Evolutionary conservation across 92 coral and sea anemone genomes (phyloP), one percentile per base, ranked within the genome.

Genomic region (Hydrozoanthus gracilis): DNA sequence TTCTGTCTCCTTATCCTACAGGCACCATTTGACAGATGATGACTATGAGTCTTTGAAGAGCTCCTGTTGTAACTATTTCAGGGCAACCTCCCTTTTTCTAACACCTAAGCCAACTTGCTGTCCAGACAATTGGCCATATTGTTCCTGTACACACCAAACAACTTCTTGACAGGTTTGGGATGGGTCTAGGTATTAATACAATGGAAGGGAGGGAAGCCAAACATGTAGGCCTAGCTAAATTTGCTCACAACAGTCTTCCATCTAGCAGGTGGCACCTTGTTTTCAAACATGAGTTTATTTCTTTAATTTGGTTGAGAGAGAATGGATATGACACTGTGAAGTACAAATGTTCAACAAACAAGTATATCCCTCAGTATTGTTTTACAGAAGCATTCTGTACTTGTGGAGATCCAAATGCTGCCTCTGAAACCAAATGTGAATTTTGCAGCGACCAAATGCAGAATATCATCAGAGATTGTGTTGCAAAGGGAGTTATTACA

Each of bases 1-100:
- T 80, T 44, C 84, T 68, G 85, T 88, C 48, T 91, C 89, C 27
- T 84, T 91, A n/a, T 90, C 86, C 83, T 84, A 86, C 78, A 88
- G 89, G 82, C 77, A 82, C 67, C 44, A 86, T 44, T 9, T 82
- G 58, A 82, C 88, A 51, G 16, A 51, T 51, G 80, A 50, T n/a
- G 79, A 76, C 7, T 8, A 0, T 2, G n/a, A 7, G 65, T 51
- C 45, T 17, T 51, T 76, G 44, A 10, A 51, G 13, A 51, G n/a
- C 14, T 76, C 15, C 14, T 76, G 64, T 39, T 6, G 3, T 76
- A 17, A 55, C 39, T 76, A 50, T 52, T 76, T 76, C 80, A 76
- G 64, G 45, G 79, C 79, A 3, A 3, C 65, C 62, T 51, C 46
- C 45, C 65, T 51, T 76, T 51, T 76, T 76, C 13, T 76, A 76